Base-by-base conservation (phyloP, 2,113 vertebrate species). In the Cottus gobio region DNA sequence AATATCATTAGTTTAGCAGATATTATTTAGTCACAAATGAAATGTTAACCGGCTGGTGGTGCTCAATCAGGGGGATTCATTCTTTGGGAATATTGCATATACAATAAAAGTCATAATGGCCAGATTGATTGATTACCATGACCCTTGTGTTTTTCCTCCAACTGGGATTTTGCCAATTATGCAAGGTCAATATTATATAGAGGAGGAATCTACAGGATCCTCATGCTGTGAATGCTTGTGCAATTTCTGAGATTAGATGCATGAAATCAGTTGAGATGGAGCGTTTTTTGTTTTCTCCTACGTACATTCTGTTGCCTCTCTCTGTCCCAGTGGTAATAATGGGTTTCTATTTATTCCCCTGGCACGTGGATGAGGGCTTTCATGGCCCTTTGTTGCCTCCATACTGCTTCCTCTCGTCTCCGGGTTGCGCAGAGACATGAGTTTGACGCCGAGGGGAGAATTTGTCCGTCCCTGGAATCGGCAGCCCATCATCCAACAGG, bases 271-370 rank as follows among this genome's bases (percentile, higher is more conserved):
- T 26, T 2, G 58, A 84, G 70, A 56, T 64, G 61, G 28, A 73
- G 24, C 2, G n/a, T 26, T 64, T 78, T 63, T 37, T 39, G 61
- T 79, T 62, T 79, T 60, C 67, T 82, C 8, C 11, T n/a, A 11
- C 54, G 79, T 72, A 74, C 60, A 62, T 77, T 63, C 62, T 64
- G 54, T 64, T 61, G n/a, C 56, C 57, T 75, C 22, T 71, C 37
- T 24, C 39, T 76, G 74, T 77, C 82, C 85, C 76, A 60, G 66
- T 71, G 71, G 61, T 85, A 85, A 90, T 89, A 84, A 88, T 79
- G 60, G 77, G 15, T 90, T 85, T 87, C 78, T 87, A 81, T 91
- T 92, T 87, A 85, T 89, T 87, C 91, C 73, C 74, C 73, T 60
- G 80, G 71, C 77, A 74, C 82, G 57, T 52, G 68, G 74, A 85